A percentile compares a stretch with the other conserved stretches of the same genome.
Conservation (phyloP, 2,113 vertebrate species). For the Heterotis niloticus region DNA sequence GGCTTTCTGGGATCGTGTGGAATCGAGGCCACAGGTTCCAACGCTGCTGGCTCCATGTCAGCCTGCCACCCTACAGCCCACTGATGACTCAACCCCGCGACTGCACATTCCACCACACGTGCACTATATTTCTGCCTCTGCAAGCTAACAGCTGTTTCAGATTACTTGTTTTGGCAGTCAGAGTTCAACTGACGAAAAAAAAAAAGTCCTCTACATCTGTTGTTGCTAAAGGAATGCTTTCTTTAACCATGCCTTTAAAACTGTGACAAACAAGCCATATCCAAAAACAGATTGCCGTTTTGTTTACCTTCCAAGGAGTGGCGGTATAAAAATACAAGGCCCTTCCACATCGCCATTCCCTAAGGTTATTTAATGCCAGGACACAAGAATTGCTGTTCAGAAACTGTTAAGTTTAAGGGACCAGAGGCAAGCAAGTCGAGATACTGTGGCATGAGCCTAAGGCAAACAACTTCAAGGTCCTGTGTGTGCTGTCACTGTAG, state of each 20-base stretch:
- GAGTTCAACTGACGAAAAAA: slow-evolving; percentile 41
- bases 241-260: slow-evolving; percentile 44
- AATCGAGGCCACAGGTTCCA: neutral
- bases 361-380: neutral
- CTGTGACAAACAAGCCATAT: slow-evolving; percentile 41
- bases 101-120: slow-evolving; percentile 6
- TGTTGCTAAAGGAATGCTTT: slow-evolving; percentile 68
- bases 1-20: too few species aligned
- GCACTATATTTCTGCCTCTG: slow-evolving; percentile 57
- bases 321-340: neutral
- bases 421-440: neutral
- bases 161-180: slow-evolving; percentile 25
- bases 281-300: slow-evolving; percentile 19
- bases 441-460: slow-evolving; percentile 11
- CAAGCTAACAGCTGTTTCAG: slow-evolving; percentile 58
- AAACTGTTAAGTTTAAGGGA: neutral
- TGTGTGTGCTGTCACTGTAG: neutral
- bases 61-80: slow-evolving; percentile 4
- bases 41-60: neutral
- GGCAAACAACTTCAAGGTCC: neutral
- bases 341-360: neutral
- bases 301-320: slow-evolving; percentile 1
- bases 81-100: neutral
- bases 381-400: neutral
- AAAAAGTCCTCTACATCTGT: slow-evolving; percentile 60